These are phyloP conservation scores for Erethizon dorsatum DNA, from an alignment of 2,797 vertebrate species.

Conservation along the genomic window DNA sequence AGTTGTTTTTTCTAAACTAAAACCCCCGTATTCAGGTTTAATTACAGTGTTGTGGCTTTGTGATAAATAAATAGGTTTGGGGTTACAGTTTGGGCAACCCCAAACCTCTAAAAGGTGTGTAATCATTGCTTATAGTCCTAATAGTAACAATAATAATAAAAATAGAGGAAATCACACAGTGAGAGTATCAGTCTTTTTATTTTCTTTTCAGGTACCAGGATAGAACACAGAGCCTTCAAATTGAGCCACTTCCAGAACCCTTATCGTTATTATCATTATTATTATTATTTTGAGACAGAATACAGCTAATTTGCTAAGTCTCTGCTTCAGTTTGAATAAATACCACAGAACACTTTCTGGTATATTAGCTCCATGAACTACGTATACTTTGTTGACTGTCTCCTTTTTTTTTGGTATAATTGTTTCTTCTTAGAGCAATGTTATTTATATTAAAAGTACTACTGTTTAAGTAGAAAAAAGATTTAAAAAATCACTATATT, in stretches of 20 bases:
- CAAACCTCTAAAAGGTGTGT: not conserved
- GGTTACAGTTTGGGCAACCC: not conserved
- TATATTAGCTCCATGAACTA: not conserved
- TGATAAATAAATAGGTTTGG: not conserved
- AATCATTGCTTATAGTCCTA: not conserved
- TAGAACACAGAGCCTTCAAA: not conserved
- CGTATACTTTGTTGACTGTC: not conserved
- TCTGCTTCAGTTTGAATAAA: not conserved
- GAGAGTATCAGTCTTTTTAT: not conserved
- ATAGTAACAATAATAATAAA: not conserved
- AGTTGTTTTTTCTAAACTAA: not conserved
- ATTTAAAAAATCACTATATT: slow-evolving; percentile 28
- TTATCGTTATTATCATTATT: not conserved
- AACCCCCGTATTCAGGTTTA: not conserved
- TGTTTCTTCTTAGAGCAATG: slow-evolving; percentile 2
- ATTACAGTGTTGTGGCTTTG: not conserved
- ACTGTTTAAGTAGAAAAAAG: not conserved
- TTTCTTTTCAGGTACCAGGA: not conserved
- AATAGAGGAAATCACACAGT: not conserved
- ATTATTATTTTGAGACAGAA: not conserved
- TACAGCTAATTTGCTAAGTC: not conserved
- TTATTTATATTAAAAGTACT: slow-evolving; percentile 19
- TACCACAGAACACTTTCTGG: not conserved
- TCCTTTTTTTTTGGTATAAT: not conserved
- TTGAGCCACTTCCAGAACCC: not conserved